Percentiles rank a stretch among this genome's conserved stretches.
Conservation (phyloP, 2,888 invertebrate species). For the Eristalinus sepulchralis region DNA sequence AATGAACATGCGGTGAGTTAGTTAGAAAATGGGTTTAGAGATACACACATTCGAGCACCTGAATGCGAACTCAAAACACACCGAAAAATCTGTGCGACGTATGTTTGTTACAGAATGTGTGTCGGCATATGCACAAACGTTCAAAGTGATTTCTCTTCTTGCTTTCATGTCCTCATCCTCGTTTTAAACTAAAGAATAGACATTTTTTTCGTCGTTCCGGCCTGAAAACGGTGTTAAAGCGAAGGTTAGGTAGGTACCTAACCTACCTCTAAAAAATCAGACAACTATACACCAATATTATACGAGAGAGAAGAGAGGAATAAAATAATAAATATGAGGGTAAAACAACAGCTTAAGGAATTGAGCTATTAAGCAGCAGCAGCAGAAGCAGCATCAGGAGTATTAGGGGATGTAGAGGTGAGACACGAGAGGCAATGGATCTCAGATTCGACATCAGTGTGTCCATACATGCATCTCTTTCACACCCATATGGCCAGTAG, state of each 20-base stretch:
- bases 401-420: not conserved
- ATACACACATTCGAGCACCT: not conserved
- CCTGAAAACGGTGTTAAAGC: constrained; percentile 56
- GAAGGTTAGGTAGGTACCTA: constrained; percentile 63
- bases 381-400: not conserved
- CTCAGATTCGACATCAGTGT: constrained; percentile 10
- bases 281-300: constrained; percentile 6
- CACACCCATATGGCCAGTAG: not conserved
- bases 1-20: constrained; percentile 49
- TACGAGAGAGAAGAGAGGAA: constrained; percentile 2
- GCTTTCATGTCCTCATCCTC: constrained; percentile 25
- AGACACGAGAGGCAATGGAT: constrained; percentile 28
- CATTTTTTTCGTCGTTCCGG: constrained; percentile 30
- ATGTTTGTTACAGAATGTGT: constrained; percentile 54
- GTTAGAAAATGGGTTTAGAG: constrained; percentile 10
- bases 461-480: constrained; percentile 5
- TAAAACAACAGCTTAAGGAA: constrained; percentile 58
- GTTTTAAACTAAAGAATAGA: constrained; percentile 20
- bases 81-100: not conserved
- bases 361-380: constrained; percentile 53
- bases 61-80: not conserved
- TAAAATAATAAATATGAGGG: constrained; percentile 45
- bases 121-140: constrained; percentile 59
- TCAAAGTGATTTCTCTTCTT: constrained; percentile 53
- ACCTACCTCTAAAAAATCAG: constrained; percentile 52